Percentiles rank a stretch among this genome's conserved stretches.
These are phyloP conservation scores for Pantala flavescens DNA, from an alignment of 1,140 invertebrate genomes.

Conservation along the genomic window DNA sequence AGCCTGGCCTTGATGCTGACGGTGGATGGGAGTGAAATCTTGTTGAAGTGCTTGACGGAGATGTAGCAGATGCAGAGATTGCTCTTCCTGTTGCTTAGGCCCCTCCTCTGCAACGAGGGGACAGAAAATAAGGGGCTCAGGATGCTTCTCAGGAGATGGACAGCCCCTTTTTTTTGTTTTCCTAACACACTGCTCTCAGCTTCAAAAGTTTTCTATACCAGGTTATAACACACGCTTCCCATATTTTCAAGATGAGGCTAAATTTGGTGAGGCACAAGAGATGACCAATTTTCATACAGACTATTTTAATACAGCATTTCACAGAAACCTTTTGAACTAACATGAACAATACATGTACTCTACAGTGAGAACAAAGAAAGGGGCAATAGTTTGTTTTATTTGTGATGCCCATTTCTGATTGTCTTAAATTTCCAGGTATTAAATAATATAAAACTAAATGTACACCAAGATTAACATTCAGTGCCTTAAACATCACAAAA, in stretches of 20 bases:
- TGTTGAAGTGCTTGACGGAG: slow-evolving; percentile 26
- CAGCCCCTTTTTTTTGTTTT: slow-evolving; percentile 4
- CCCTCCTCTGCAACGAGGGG: not conserved
- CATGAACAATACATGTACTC: not conserved
- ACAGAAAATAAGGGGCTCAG: slow-evolving; percentile 8
- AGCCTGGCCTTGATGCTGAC: not conserved
- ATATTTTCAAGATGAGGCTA: slow-evolving; percentile 11
- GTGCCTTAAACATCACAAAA: no score
- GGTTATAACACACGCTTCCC: not conserved
- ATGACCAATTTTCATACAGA: not conserved
- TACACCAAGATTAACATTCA: no score
- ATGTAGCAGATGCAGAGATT: slow-evolving; percentile 40
- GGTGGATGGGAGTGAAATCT: not conserved
- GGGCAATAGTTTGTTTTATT: not conserved
- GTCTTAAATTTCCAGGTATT: no score
- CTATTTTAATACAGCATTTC: not conserved
- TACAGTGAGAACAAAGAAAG: not conserved
- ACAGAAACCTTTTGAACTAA: not conserved
- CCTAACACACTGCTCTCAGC: not conserved
- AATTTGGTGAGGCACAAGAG: not conserved
- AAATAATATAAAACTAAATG: no score
- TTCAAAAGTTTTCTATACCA: not conserved
- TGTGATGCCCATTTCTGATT: not conserved
- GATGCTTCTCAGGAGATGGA: not conserved
- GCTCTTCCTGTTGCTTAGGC: slow-evolving; percentile 24